Base-by-base conservation (phyloP, 2,113 vertebrate genomes). In the Caretta caretta region DNA sequence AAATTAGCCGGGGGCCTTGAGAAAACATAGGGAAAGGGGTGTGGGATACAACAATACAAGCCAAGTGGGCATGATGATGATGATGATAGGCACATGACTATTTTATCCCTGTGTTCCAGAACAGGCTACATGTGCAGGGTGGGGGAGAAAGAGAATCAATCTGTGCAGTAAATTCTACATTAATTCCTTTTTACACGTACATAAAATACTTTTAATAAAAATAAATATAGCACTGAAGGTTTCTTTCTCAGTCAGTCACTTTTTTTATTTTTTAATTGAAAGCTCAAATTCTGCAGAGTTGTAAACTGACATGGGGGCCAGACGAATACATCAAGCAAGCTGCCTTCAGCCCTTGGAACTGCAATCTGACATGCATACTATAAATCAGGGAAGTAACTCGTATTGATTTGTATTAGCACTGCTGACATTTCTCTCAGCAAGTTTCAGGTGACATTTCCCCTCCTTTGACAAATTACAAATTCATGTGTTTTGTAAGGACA, bases 371-470 rank as follows among this genome's bases (percentile, higher is more conserved):
- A 89, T 53, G 22, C 0, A 1, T 54, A 22, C 89, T 88, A 94
- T 92, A 92, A 94, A 96, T 94, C 89, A 90, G 83, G n/a, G 84
- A 94, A 94, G 82, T 90, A 94, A 91, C 82, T 53, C 80, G 6
- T 93, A 97, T 92, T 94, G 95, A 95, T 98, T 91, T 92, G 54
- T 90, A 22, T 92, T 93, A 87, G 31, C 80, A 53, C 89, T 95
- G 91, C 86, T 93, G 62, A 85, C 76, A 5, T n/a, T 87, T 85
- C 93, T 87, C 51, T 95, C 49, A 83, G 93, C 46, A 88, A 89
- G 29, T 27, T 89, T 96, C 83, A 86, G 59, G 80, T 75, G 86
- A 88, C 56, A 49, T 97, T 97, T 95, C 69, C 35, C 88, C 81
- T 89, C 25, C 49, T 38, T 54, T 80, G 62, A 94, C 91, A 85